Evolutionary conservation across 2,113 vertebrate species (phyloP).

Genomic region (Coreoperca whiteheadi): DNA sequence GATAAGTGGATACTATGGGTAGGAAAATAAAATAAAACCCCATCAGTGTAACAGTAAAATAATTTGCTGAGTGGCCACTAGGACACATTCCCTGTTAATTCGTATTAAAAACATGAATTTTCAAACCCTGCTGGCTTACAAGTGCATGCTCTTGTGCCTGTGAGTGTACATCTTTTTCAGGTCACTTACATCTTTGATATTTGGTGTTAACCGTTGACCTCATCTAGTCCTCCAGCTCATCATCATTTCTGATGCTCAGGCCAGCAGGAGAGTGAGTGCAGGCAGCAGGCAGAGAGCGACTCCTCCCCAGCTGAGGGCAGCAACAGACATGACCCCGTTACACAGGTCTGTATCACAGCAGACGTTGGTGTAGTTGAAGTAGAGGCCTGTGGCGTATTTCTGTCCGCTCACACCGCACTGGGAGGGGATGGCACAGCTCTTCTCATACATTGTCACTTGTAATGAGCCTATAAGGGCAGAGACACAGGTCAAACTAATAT

Average conservation of each 20-base stretch:
- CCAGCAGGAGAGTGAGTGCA: slow-evolving; percentile 53
- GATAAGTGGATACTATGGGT: too few species aligned
- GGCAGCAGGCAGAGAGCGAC: slow-evolving; percentile 57
- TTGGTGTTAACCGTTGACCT: background rate
- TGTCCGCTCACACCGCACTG: slow-evolving; percentile 78
- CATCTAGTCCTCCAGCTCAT: background rate
- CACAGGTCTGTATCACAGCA: slow-evolving; percentile 86
- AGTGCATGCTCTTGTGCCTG: background rate
- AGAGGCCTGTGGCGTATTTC: slow-evolving; percentile 74
- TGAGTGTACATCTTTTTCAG: background rate
- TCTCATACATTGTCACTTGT: slow-evolving; percentile 79
- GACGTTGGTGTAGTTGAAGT: slow-evolving; percentile 81
- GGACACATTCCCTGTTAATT: background rate
- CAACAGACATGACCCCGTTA: slow-evolving; percentile 62
- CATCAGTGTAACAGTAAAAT: background rate
- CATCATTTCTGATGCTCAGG: slow-evolving; percentile 29
- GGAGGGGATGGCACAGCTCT: slow-evolving; percentile 77
- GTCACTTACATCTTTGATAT: background rate
- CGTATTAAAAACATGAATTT: background rate
- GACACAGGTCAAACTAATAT: background rate
- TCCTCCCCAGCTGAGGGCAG: slow-evolving; percentile 52
- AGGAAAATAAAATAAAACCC: background rate
- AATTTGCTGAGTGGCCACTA: background rate
- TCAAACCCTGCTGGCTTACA: background rate
- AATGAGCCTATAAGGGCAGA: slow-evolving; percentile 65